Evolutionary conservation across 64 coral and sea anemone genomes (phyloP).

Genomic region (Montipora sp.): DNA sequence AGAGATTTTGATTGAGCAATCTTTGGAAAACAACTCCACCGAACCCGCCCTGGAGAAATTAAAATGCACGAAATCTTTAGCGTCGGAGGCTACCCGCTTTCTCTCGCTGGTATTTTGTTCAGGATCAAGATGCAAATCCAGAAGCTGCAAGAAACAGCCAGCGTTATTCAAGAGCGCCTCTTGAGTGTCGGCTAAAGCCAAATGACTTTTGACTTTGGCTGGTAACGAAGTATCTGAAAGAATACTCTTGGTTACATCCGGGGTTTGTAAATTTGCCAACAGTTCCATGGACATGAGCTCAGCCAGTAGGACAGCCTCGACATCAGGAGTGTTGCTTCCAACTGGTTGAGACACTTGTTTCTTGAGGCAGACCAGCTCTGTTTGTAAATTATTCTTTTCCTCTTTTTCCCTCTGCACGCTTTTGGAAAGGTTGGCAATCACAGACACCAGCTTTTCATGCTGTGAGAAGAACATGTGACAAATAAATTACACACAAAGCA

Average conservation of each 20-base stretch:
- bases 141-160: conserved; percentile 56
- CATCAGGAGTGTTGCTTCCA: conserved; percentile 69
- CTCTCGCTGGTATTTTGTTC: conserved; percentile 5
- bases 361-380: conserved; percentile 84
- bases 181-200: conserved; percentile 45
- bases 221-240: conserved; percentile 43
- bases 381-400: conserved; percentile 81
- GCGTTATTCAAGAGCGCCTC: conserved; percentile 56
- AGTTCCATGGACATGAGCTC: conserved; percentile 93
- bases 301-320: conserved; percentile 82
- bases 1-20: conserved; percentile 54
- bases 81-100: neutral
- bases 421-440: conserved; percentile 92
- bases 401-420: conserved; percentile 96
- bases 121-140: conserved; percentile 41
- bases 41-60: conserved; percentile 34
- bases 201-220: conserved; percentile 55
- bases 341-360: conserved; percentile 76
- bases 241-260: conserved; percentile 36
- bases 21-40: conserved; percentile 48
- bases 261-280: conserved; percentile 66
- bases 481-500: neutral
- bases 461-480: neutral
- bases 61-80: conserved; percentile 26
- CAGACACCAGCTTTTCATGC: conserved; percentile 89